These are phyloP conservation scores for Colletes gigas DNA, from an alignment of 1,140 invertebrate genomes.

Conservation along the genomic window DNA sequence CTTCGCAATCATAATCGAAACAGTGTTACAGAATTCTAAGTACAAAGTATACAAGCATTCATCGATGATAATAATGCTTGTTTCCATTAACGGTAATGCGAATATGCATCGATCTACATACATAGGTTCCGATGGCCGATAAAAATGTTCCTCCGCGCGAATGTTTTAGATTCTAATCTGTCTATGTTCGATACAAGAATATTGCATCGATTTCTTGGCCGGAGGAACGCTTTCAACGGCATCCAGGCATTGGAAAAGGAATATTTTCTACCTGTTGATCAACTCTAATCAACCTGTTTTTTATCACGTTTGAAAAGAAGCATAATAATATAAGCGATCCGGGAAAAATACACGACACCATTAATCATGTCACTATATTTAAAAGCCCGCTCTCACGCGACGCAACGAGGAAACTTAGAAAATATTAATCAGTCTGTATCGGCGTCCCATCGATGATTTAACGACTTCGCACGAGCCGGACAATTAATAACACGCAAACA, in stretches of 20 bases:
- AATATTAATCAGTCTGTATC: neutral
- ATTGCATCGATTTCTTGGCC: too few relatives aligned
- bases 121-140: too few relatives aligned
- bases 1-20: too few relatives aligned
- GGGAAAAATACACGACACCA: neutral
- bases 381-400: neutral
- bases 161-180: too few relatives aligned
- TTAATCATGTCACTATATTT: neutral
- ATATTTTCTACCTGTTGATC: neutral
- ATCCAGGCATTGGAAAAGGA: neutral
- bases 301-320: neutral
- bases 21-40: too few relatives aligned
- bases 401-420: neutral
- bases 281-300: slow-evolving; percentile 5
- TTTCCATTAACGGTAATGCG: too few relatives aligned
- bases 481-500: too few relatives aligned
- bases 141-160: too few relatives aligned
- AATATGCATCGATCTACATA: too few relatives aligned
- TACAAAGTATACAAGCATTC: too few relatives aligned
- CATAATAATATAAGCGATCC: neutral
- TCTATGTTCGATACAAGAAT: too few relatives aligned
- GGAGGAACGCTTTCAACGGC: neutral
- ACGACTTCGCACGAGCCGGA: neutral
- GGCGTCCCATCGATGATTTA: neutral
- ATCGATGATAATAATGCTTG: too few relatives aligned